Base-by-base conservation (phyloP, 2,797 vertebrate genomes). In the Sebastes vulpes region DNA sequence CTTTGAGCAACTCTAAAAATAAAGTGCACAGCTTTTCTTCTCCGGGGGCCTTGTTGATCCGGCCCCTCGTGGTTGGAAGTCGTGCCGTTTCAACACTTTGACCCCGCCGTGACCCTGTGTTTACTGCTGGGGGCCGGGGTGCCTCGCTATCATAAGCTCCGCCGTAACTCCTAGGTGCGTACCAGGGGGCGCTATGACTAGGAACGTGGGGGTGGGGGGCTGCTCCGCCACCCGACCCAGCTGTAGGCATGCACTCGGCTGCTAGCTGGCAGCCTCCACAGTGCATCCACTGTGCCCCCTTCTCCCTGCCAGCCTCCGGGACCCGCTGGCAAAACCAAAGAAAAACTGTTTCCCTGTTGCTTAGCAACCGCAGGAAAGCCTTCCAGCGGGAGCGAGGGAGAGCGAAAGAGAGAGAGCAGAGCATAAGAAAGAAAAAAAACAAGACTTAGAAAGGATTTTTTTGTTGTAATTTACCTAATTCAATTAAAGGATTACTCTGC, bases 321-420 rank as follows among this genome's bases (percentile, higher is more conserved):
- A 84, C 84, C 74, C 26, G 65, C 85, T 86, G 86, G 88, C 81
- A 67, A 82, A 87, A 65, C 69, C 69, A 88, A 91, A 86, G 85
- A 87, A 86, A 91, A 93, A 92, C 71, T 82, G 87, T 94, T 93
- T 93, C 84, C 72, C 85, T 95, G 94, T 95, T 96, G 82, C 94
- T 84, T 92, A 82, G 95, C 92, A 95, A 95, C 94, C 70, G 16
- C 54, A 78, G 87, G 74, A 94, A 94, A 91, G 81, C 83, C 81
- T 85, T 90, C 79, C 81, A 92, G 89, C 71, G 10, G 73, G 70
- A 89, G 81, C 46, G 9, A 82, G 42, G 67, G 69, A 76, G 63
- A 75, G 68, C 18, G 72, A 81, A 81, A 82, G 26, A 75, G 81
- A 77, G 60, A 29, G 58, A 2, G 66, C 52, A 65, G 21, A 78